Evolutionary conservation across 2,888 invertebrate genomes (phyloP).

Genomic region (Saturnia pavonia): DNA sequence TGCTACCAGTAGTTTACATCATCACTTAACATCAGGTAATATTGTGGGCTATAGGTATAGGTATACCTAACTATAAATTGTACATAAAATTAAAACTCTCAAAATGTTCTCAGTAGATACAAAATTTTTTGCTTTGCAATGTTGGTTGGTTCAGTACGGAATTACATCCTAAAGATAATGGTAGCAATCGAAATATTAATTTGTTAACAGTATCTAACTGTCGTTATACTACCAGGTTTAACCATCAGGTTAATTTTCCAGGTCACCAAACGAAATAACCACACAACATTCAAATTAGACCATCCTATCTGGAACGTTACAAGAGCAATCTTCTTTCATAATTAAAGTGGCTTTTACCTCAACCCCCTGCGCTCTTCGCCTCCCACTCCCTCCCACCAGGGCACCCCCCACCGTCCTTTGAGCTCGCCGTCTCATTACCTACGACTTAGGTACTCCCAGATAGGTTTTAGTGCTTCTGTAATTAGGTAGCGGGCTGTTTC

Average conservation of each 20-base stretch:
- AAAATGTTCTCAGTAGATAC: too few species aligned
- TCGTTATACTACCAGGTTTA: too few species aligned
- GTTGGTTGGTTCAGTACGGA: too few species aligned
- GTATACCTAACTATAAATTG: too few species aligned
- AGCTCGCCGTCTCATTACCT: slow-evolving; percentile 68
- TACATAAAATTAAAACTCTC: too few species aligned
- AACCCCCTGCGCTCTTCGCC: slow-evolving; percentile 32
- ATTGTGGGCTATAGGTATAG: too few species aligned
- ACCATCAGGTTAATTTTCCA: neutral
- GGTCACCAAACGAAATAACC: neutral
- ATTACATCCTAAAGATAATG: too few species aligned
- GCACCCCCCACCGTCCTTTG: slow-evolving; percentile 46
- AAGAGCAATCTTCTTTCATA: slow-evolving; percentile 75
- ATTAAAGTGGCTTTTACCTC: slow-evolving; percentile 74
- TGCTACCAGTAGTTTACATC: too few species aligned
- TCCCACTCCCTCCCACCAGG: slow-evolving; percentile 27
- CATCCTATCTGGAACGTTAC: neutral
- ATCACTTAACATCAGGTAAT: too few species aligned
- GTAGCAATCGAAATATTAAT: too few species aligned
- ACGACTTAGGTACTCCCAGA: slow-evolving; percentile 49
- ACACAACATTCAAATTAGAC: slow-evolving; percentile 8
- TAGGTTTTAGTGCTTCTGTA: slow-evolving; percentile 55
- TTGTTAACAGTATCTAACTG: too few species aligned
- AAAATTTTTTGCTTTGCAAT: too few species aligned
- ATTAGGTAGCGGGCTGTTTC: slow-evolving; percentile 45